These are phyloP conservation scores for Drosophila infuscata DNA, from an alignment of 2,888 invertebrate genomes.

Conservation along the genomic window DNA sequence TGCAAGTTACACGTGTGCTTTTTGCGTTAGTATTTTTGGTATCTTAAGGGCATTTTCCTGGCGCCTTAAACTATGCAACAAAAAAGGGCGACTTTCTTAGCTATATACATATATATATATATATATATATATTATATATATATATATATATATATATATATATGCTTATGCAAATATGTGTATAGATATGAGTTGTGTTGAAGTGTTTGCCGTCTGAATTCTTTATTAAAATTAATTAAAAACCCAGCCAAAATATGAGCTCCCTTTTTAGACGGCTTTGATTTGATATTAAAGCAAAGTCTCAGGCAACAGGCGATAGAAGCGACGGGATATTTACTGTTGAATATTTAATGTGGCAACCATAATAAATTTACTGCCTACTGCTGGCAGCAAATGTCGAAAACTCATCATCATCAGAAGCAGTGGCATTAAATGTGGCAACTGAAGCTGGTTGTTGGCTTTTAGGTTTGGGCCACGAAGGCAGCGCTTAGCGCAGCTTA, in stretches of 20 bases:
- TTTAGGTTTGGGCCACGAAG: slow-evolving; percentile 8
- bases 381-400: slow-evolving; percentile 34
- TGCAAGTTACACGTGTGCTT: no score
- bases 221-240: slow-evolving; percentile 55
- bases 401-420: slow-evolving; percentile 34
- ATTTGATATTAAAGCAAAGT: slow-evolving; percentile 74
- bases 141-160: background rate
- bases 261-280: slow-evolving; percentile 51
- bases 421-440: background rate
- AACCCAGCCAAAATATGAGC: slow-evolving; percentile 13
- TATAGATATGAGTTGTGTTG: slow-evolving; percentile 10
- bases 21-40: no score
- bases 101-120: background rate
- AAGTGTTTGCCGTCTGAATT: slow-evolving; percentile 33
- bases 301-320: background rate
- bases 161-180: slow-evolving; percentile 1
- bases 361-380: slow-evolving; percentile 65
- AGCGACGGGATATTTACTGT: slow-evolving; percentile 24
- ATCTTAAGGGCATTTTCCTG: background rate
- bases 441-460: background rate
- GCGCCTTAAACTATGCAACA: slow-evolving; percentile 66
- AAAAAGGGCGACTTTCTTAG: slow-evolving; percentile 2
- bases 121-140: background rate
- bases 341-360: slow-evolving; percentile 70
- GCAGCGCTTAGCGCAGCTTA: slow-evolving; percentile 53